A percentile compares a stretch with the other conserved stretches of the same genome.
phyloP scores from a whole-genome alignment of 2,888 invertebrate genomes.

The Caradrina clavipalpis region DNA sequence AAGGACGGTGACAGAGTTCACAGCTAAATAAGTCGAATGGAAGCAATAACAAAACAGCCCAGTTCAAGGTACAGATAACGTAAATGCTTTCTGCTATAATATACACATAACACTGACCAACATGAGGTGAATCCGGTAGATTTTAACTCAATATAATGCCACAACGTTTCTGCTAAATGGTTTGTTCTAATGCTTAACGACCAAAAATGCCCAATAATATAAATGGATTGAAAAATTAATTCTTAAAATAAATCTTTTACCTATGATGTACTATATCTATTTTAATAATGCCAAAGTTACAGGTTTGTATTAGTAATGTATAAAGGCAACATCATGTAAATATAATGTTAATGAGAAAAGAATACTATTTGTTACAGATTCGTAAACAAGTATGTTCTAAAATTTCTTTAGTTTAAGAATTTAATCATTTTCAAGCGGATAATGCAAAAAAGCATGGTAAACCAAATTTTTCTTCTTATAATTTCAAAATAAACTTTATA shows the following conservation, averaged over 20 bases:
- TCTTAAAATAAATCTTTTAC: conserved; percentile 72
- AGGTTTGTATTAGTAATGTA: conserved; percentile 64
- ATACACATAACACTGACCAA: conserved; percentile 85
- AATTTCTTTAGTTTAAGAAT: conserved; percentile 47
- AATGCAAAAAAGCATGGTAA: conserved; percentile 49
- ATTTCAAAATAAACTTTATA: conserved; percentile 31
- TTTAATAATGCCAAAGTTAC: conserved; percentile 79
- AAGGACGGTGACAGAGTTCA: conserved; percentile 86
- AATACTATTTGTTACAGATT: conserved; percentile 32
- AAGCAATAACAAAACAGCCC: conserved; percentile 83
- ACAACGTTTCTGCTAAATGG: conserved; percentile 73
- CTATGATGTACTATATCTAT: conserved; percentile 72
- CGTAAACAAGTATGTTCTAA: conserved; percentile 44
- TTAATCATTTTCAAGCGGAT: conserved; percentile 26
- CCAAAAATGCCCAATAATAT: conserved; percentile 78
- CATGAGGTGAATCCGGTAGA: conserved; percentile 83
- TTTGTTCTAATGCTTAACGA: conserved; percentile 69
- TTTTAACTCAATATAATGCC: conserved; percentile 80
- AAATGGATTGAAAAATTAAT: conserved; percentile 72
- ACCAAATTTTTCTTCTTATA: conserved; percentile 32
- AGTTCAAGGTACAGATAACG: conserved; percentile 73
- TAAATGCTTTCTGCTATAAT: conserved; percentile 86
- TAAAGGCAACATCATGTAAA: conserved; percentile 71
- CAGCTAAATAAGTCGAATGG: conserved; percentile 73
- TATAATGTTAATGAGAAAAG: conserved; percentile 60